phyloP scores from a whole-genome alignment of 2,888 invertebrate genomes.

The Cerceris ruficornis region DNA sequence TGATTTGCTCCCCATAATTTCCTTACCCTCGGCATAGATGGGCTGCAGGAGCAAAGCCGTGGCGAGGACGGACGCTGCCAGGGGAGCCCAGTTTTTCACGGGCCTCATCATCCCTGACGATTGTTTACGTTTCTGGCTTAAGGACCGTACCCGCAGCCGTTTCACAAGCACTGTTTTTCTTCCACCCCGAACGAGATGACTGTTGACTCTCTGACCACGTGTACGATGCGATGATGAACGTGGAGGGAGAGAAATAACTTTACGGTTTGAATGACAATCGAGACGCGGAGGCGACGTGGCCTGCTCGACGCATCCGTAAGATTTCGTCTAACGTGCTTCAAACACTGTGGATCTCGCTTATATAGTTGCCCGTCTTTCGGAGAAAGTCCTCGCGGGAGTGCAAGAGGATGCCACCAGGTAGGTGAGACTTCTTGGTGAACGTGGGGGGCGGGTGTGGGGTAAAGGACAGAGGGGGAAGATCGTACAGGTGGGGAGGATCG shows the following conservation, averaged over 20 bases:
- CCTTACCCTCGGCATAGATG: slow-evolving; percentile 78
- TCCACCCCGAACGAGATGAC: slow-evolving; percentile 28
- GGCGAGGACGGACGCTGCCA: slow-evolving; percentile 73
- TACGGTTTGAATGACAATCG: slow-evolving; percentile 12
- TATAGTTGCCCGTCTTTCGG: slow-evolving; percentile 81
- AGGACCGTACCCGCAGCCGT: slow-evolving; percentile 34
- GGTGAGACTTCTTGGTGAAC: slow-evolving; percentile 64
- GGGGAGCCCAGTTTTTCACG: slow-evolving; percentile 71
- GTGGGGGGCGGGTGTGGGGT: slow-evolving; percentile 47
- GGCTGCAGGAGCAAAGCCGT: slow-evolving; percentile 72
- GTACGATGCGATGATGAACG: background rate
- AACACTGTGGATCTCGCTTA: slow-evolving; percentile 79
- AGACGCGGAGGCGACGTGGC: slow-evolving; percentile 53
- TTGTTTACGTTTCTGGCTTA: slow-evolving; percentile 24
- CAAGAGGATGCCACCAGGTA: slow-evolving; percentile 71
- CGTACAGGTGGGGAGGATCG: slow-evolving; percentile 41
- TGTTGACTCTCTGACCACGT: slow-evolving; percentile 11
- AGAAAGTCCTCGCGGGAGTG: slow-evolving; percentile 78
- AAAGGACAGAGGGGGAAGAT: slow-evolving; percentile 17
- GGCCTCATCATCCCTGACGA: slow-evolving; percentile 70
- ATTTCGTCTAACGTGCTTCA: slow-evolving; percentile 80
- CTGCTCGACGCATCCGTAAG: slow-evolving; percentile 71
- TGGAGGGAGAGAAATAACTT: background rate
- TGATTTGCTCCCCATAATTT: background rate
- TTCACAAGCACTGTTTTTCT: slow-evolving; percentile 54